These are phyloP conservation scores for Peromyscus eremicus DNA, from an alignment of 2,797 vertebrate genomes.

Conservation along the genomic window DNA sequence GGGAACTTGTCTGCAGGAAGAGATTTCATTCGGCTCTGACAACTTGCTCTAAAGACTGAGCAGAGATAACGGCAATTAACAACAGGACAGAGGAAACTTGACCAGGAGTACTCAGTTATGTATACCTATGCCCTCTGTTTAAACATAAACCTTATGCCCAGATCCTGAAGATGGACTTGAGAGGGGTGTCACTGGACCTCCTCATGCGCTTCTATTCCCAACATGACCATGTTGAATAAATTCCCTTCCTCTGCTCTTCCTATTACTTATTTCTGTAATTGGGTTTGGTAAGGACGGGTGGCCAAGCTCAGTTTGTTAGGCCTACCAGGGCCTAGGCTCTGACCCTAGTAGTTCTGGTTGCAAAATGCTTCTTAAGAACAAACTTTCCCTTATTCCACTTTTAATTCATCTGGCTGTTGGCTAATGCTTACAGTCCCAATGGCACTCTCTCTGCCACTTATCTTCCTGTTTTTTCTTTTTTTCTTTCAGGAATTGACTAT, in stretches of 20 bases:
- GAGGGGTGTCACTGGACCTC: too few relatives aligned
- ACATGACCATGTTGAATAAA: neutral
- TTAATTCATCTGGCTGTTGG: neutral
- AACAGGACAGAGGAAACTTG: neutral
- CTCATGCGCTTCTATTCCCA: neutral
- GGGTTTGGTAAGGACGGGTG: neutral
- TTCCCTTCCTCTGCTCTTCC: neutral
- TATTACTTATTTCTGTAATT: neutral
- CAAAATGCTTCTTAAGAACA: neutral
- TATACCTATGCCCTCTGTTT: neutral
- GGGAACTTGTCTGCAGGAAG: neutral
- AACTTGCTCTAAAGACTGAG: neutral
- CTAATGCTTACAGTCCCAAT: neutral
- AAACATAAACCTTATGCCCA: neutral
- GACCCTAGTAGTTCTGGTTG: neutral
- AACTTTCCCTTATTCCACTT: neutral
- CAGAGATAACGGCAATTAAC: neutral
- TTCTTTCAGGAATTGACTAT: neutral
- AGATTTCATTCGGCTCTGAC: neutral
- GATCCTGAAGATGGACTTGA: neutral
- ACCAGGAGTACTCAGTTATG: neutral
- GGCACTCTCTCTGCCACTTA: neutral
- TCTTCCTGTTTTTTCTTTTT: neutral
- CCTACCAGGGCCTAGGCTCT: neutral
- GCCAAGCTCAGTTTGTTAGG: too few relatives aligned